A percentile compares a stretch with the other conserved stretches of the same genome.
phyloP scores from a whole-genome alignment of 2,888 invertebrate species.

The Leptinotarsa tumamoca region DNA sequence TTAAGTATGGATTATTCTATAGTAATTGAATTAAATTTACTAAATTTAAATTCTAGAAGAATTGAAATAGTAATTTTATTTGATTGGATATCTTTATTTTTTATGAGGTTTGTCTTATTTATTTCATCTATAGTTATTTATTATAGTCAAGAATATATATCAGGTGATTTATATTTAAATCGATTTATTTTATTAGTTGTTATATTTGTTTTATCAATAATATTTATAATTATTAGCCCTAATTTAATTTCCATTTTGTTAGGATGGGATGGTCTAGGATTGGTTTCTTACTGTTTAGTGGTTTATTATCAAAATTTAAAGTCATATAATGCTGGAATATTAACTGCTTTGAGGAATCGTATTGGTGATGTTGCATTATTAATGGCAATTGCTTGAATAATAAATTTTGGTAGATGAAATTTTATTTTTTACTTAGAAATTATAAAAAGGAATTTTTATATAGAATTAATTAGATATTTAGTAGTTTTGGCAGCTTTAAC shows the following conservation, averaged over 20 bases:
- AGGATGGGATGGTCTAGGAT: conserved; percentile 80
- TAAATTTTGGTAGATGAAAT: conserved; percentile 39
- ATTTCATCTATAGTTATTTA: conserved; percentile 76
- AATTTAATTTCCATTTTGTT: conserved; percentile 71
- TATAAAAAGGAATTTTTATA: conserved; percentile 27
- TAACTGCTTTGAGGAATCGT: conserved; percentile 80
- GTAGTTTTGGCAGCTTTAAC: conserved; percentile 72
- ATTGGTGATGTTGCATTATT: conserved; percentile 79
- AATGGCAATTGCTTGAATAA: conserved; percentile 58
- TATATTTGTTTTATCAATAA: conserved; percentile 77
- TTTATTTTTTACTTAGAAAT: conserved; percentile 37
- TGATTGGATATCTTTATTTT: conserved; percentile 75
- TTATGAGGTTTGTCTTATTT: conserved; percentile 74
- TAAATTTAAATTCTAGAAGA: conserved; percentile 63
- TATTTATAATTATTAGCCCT: conserved; percentile 53
- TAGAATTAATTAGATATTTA: conserved; percentile 33
- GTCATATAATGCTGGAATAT: conserved; percentile 78
- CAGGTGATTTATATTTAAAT: conserved; percentile 69
- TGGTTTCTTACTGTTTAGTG: conserved; percentile 80
- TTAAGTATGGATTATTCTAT: conserved; percentile 61
- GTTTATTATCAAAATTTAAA: conserved; percentile 79
- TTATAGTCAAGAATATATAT: conserved; percentile 76
- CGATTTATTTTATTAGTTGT: conserved; percentile 76
- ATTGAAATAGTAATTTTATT: conserved; percentile 72
- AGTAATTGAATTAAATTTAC: conserved; percentile 54